These are phyloP conservation scores for Euborellia annulipes DNA, from an alignment of 1,140 invertebrate species.

Conservation along the genomic window DNA sequence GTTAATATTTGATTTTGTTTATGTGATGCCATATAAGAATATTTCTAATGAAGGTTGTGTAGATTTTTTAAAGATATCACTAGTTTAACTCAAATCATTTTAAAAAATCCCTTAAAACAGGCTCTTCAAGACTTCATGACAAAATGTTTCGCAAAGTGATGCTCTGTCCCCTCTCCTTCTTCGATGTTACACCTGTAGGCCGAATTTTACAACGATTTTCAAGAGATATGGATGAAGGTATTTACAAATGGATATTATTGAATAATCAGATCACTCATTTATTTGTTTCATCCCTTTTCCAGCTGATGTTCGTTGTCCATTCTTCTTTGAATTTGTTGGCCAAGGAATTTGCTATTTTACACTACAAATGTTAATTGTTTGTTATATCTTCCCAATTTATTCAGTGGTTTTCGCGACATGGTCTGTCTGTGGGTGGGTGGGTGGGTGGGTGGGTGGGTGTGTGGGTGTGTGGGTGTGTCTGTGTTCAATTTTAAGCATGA, in stretches of 20 bases:
- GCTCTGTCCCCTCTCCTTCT: constrained; percentile 31
- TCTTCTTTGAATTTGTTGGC: constrained; percentile 28
- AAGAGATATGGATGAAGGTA: constrained; percentile 60
- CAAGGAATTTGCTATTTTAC: constrained; percentile 28
- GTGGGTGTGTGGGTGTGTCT: too few relatives aligned
- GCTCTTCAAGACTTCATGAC: constrained; percentile 13
- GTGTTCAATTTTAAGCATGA: too few relatives aligned
- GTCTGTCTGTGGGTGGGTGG: too few relatives aligned
- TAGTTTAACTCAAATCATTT: too few relatives aligned
- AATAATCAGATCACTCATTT: too few relatives aligned
- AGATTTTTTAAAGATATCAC: too few relatives aligned
- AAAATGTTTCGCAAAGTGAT: constrained; percentile 23
- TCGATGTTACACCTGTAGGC: constrained; percentile 35
- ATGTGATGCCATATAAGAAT: background rate
- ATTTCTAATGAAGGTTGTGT: background rate
- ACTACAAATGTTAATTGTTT: constrained; percentile 30
- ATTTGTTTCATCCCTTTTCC: background rate
- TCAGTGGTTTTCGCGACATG: constrained; percentile 25
- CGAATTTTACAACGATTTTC: constrained; percentile 65
- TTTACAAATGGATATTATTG: too few relatives aligned
- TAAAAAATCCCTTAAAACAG: constrained; percentile 1
- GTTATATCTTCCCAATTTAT: constrained; percentile 32
- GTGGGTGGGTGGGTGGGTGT: too few relatives aligned
- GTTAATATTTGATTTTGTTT: background rate
- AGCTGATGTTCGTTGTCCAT: constrained; percentile 15